Conservation (phyloP, 2,797 vertebrate species). For the Rhynchotus rufescens region DNA sequence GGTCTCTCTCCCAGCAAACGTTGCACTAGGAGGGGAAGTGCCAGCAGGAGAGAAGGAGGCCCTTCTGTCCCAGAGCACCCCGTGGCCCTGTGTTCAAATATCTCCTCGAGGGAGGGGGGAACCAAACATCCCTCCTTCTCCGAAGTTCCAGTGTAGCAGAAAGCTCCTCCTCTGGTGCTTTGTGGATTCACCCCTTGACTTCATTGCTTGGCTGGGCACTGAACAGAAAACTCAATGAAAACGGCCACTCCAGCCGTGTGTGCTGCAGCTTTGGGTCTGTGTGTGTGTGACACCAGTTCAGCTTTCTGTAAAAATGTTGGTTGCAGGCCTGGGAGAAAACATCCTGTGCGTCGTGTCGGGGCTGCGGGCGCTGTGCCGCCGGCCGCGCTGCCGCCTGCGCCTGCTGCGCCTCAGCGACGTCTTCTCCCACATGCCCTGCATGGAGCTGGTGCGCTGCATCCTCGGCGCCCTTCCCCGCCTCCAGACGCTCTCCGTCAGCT, state of each 20-base stretch:
- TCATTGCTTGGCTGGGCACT: background rate
- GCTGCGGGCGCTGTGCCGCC: slow-evolving; percentile 77
- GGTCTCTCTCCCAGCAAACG: background rate
- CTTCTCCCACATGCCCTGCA: slow-evolving; percentile 79
- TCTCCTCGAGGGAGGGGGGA: background rate
- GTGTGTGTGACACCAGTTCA: background rate
- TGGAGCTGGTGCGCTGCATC: slow-evolving; percentile 77
- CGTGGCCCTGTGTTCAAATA: accelerated
- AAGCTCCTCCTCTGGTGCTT: background rate
- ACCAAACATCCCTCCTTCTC: background rate
- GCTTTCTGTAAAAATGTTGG: slow-evolving; percentile 24
- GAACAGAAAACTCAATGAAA: background rate
- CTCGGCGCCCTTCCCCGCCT: slow-evolving; percentile 78
- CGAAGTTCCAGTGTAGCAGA: background rate
- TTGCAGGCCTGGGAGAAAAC: slow-evolving; percentile 79
- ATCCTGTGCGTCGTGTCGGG: slow-evolving; percentile 79
- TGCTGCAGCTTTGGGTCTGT: background rate
- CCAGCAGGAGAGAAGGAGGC: background rate
- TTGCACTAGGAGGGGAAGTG: background rate
- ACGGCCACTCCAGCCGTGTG: background rate
- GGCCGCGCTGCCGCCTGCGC: slow-evolving; percentile 67
- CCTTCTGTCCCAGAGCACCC: background rate
- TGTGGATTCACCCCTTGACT: background rate
- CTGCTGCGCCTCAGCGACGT: slow-evolving; percentile 79
- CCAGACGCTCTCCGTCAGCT: slow-evolving; percentile 76